Evolutionary conservation across 2,113 vertebrate species (phyloP), one percentile per base, ranked within the genome.

Genomic region (Tretioscincus oriximinensis): DNA sequence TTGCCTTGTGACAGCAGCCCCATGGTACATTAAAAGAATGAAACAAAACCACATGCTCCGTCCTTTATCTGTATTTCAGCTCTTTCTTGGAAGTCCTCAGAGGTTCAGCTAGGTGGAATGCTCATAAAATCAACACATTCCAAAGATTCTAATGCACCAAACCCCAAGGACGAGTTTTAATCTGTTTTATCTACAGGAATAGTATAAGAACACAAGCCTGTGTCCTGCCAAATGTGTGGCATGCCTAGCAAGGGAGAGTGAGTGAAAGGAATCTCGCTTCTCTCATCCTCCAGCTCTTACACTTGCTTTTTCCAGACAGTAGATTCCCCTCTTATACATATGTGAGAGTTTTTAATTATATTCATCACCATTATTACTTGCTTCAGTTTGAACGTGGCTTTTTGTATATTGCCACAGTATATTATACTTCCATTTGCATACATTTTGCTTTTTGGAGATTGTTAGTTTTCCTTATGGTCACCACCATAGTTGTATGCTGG

Each of bases 151-250:
- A 60, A 22, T 64, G 49, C 54, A 58, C 54, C 4, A 12, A 58
- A 58, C 14, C 12, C 54, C 54, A 85, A 73, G 35, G 22, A 72
- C 20, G 83, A 75, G 21, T 67, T 79, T 81, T 64, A 49, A 63
- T 76, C 68, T 63, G 1, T 41, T 60, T 2, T 81, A 11, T n/a
- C 63, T 81, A 1, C 7, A 67, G 20, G 69, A 64, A 41, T 35
- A 66, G 47, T 7, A 5, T 86, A 20, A 75, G 1, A 66, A 16
- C 72, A 31, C 35, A 54, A 54, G 28, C 16, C 31, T 41, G 68
- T 4, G 69, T 82, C 54, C 26, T 61, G 35, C 9, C 76, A 60
- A 79, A 78, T 58, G 61, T 60, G 64, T 68, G 11, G n/a, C 0
- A 0, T 1, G 47, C 80, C 80, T 84, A 21, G 28, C 20, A 68